Evolutionary conservation across 2,888 invertebrate species (phyloP), one percentile per base, ranked within the genome.

Genomic region (Clepsis dumicolana): DNA sequence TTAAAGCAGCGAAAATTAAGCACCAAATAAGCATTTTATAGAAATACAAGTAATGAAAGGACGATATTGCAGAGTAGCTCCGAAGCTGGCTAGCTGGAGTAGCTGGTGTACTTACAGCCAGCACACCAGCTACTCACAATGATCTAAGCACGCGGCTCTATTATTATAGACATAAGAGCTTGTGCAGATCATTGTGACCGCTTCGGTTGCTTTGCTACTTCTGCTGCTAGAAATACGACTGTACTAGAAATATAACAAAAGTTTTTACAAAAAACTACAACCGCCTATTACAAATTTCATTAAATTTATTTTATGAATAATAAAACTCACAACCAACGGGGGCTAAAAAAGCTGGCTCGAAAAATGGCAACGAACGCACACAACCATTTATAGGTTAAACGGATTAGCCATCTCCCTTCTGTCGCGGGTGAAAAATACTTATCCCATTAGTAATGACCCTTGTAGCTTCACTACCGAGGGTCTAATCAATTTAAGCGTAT

Each of bases 401-500:
- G 48, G 48, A 48, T 48, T 48, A 48, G 12, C 48, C 48, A 48
- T 18, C 48, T 48, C 48, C 48, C 4, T 48, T 48, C 21, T 48
- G 48, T 21, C 48, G 48, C 21, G 18, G 10, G 48, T 48, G 21
- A 48, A 48, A 48, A 48, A 21, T 48, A 21, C 48, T 21, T 27
- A 44, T 60, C n/a, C 59, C 41, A 60, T 64, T 35, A 56, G 8
- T 59, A 61, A 62, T 48, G 38, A 38, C 24, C 25, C 21, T 44
- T 7, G 25, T 16, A 67, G 27, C 29, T 25, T 38, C 24, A 29
- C 35, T 27, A 48, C 48, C 56, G 41, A 57, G 68, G 68, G 57
- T 18, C 24, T 48, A 21, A 48, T 48, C 52, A 50, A 68, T 68
- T 57, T 59, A 63, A 63, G 21, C 29, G 50, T 59, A 68, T 44